Evolutionary conservation across 2,888 invertebrate species (phyloP), one percentile per base, ranked within the genome.

Genomic region (Macrostomum cliftonense): DNA sequence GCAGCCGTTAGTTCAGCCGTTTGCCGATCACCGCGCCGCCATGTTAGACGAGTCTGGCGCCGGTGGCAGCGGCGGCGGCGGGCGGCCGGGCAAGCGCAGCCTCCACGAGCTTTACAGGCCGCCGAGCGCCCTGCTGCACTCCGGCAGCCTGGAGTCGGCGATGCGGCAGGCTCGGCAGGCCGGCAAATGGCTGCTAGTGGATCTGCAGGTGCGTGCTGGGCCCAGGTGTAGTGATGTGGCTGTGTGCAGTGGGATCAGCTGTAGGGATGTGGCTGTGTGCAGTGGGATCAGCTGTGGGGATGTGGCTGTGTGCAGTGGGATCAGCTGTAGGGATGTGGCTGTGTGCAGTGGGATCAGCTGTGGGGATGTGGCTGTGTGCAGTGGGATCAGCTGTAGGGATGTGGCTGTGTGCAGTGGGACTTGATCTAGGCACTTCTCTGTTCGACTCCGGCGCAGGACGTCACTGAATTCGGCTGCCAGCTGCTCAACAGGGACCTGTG

Each of bases 401-500:
- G n/a, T n/a, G n/a, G n/a, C n/a, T n/a, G n/a, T n/a, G n/a, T n/a
- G n/a, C n/a, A n/a, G n/a, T n/a, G n/a, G n/a, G n/a, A n/a, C n/a
- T n/a, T n/a, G n/a, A n/a, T n/a, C n/a, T n/a, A n/a, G n/a, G n/a
- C n/a, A n/a, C n/a, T n/a, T n/a, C n/a, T n/a, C 28, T 4, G 9
- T 7, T 28, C 28, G 4, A 4, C 4, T 7, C 4, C 28, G 28
- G 5, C 28, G 28, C 28, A 28, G 28, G 76, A 79, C 63, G 75
- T 77, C 20, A 74, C 75, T 56, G 78, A 78, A 63, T 81, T 81
- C 62, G 69, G 76, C 19, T 80, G 80, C 55, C 80, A 80, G 65
- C 74, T 77, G 12, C 68, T 81, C 43, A 80, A 80, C 65, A 71
- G 80, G 42, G 81, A 81, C 61, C 75, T 81, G 1, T 81, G 81